A percentile compares a stretch with the other conserved stretches of the same genome.
Evolutionary conservation across 2,113 vertebrate genomes (phyloP).

Genomic region (Silurus asotus): DNA sequence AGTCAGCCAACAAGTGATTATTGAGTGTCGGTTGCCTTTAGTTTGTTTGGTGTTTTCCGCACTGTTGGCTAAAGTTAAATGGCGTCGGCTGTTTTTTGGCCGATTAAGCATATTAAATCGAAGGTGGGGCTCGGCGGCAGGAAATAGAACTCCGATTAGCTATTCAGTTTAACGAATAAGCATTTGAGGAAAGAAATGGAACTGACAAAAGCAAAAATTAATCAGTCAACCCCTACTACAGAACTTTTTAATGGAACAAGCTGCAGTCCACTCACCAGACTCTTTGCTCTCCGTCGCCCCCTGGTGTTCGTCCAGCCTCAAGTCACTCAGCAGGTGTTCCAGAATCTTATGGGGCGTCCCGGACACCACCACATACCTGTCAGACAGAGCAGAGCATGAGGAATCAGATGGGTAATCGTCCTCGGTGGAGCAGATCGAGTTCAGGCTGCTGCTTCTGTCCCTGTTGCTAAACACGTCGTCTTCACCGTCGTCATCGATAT

Average conservation of each 20-base stretch:
- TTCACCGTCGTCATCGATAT: slow-evolving; percentile 80
- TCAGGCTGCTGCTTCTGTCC: slow-evolving; percentile 70
- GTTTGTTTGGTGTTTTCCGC: too few relatives aligned
- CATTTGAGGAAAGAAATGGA: too few relatives aligned
- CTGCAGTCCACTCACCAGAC: slow-evolving; percentile 78
- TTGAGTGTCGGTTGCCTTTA: too few relatives aligned
- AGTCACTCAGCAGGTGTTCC: slow-evolving; percentile 93
- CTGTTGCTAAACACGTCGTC: slow-evolving; percentile 26
- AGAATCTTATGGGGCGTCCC: slow-evolving; percentile 96
- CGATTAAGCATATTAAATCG: too few relatives aligned
- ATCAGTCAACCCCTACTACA: too few relatives aligned
- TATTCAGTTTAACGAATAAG: too few relatives aligned
- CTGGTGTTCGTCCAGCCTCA: slow-evolving; percentile 90
- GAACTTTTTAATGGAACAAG: neutral
- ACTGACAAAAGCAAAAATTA: too few relatives aligned
- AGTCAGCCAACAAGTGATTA: too few relatives aligned
- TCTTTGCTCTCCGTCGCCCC: slow-evolving; percentile 83
- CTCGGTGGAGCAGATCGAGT: slow-evolving; percentile 70
- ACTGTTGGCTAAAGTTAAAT: too few relatives aligned
- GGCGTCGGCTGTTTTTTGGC: too few relatives aligned
- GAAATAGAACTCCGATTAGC: too few relatives aligned
- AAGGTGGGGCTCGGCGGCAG: too few relatives aligned
- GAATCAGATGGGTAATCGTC: slow-evolving; percentile 74
- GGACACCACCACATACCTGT: slow-evolving; percentile 96
- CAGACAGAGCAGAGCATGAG: slow-evolving; percentile 79